phyloP scores from a whole-genome alignment of 2,888 invertebrate genomes.

The Pammene aurita region DNA sequence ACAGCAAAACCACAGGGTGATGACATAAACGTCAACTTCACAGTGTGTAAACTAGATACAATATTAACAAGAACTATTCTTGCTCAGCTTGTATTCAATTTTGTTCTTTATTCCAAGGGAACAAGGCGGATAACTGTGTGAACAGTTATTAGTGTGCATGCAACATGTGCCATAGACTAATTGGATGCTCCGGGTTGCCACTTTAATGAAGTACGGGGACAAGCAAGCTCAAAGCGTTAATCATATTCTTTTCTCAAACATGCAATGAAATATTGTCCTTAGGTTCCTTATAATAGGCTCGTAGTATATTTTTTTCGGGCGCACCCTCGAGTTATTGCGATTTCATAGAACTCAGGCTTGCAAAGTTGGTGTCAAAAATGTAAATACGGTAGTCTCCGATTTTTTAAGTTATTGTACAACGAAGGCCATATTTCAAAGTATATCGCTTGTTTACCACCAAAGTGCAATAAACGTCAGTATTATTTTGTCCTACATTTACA shows the following conservation, averaged over 20 bases:
- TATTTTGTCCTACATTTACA: background rate
- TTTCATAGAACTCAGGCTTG: too few relatives aligned
- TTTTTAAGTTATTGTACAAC: too few relatives aligned
- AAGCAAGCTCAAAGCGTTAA: background rate
- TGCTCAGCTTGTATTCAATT: background rate
- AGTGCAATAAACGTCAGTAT: background rate
- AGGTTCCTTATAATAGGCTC: too few relatives aligned
- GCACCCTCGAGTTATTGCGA: too few relatives aligned
- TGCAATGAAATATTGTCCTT: too few relatives aligned
- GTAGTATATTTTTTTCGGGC: too few relatives aligned
- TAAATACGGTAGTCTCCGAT: too few relatives aligned
- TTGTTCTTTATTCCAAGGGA: background rate
- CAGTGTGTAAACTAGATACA: background rate
- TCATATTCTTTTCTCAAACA: background rate
- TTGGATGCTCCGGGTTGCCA: background rate
- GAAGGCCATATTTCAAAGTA: too few relatives aligned
- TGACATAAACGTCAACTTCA: background rate
- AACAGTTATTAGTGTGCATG: background rate
- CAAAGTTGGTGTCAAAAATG: too few relatives aligned
- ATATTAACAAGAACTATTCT: background rate
- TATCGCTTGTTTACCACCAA: background rate
- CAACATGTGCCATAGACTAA: slow-evolving; percentile 10
- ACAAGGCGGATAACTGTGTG: background rate
- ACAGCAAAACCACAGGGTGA: background rate
- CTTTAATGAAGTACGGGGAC: background rate